These are phyloP conservation scores for Parapsyche elsis DNA, from an alignment of 1,140 invertebrate genomes.

Conservation along the genomic window DNA sequence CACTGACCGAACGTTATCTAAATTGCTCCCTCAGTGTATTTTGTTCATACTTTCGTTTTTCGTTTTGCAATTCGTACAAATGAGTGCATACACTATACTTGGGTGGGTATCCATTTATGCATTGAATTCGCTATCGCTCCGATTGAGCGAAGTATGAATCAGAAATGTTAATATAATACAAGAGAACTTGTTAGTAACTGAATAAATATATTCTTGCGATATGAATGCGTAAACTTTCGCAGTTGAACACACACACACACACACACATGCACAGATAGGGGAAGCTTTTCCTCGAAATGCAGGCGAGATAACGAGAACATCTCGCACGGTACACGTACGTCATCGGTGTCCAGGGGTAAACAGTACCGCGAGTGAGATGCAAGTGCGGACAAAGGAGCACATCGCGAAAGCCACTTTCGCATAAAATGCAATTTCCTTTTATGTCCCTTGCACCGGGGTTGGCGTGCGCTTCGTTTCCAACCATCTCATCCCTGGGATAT, in stretches of 20 bases:
- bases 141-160: too few relatives aligned
- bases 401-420: conserved; percentile 42
- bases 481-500: conserved; percentile 35
- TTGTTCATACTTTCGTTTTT: conserved; percentile 50
- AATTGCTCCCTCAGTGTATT: conserved; percentile 48
- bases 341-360: not conserved
- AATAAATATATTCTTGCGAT: not conserved
- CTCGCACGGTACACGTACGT: not conserved
- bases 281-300: not conserved
- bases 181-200: too few relatives aligned
- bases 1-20: conserved; percentile 51
- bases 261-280: not conserved
- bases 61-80: not conserved
- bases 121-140: too few relatives aligned
- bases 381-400: conserved; percentile 24
- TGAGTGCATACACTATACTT: not conserved
- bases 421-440: conserved; percentile 56
- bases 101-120: too few relatives aligned
- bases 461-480: not conserved
- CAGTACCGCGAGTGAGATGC: not conserved
- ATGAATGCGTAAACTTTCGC: not conserved
- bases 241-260: too few relatives aligned
- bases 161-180: too few relatives aligned
- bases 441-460: conserved; percentile 27
- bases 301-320: not conserved